A percentile compares a stretch with the other conserved stretches of the same genome.
phyloP scores from a whole-genome alignment of 2,797 vertebrate genomes.

The Pseudocheirus occidentalis region DNA sequence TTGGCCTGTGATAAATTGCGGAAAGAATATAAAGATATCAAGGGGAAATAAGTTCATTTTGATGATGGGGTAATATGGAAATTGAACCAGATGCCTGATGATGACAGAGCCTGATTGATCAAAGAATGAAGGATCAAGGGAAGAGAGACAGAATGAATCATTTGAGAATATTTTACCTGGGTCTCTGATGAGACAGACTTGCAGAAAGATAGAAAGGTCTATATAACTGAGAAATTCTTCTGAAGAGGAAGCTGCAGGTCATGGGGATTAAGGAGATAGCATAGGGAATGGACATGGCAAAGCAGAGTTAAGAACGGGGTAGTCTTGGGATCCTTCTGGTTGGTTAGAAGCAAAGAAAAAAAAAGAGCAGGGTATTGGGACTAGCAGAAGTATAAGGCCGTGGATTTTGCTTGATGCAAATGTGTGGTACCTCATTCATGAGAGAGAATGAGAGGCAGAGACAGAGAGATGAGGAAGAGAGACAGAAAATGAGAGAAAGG shows the following conservation, averaged over 20 bases:
- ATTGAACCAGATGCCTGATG: not conserved
- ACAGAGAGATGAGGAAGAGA: not conserved
- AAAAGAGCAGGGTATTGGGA: not conserved
- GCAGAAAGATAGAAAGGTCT: not conserved
- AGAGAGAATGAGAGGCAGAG: not conserved
- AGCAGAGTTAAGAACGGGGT: not conserved
- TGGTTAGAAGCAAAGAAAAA: not conserved
- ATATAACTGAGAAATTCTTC: not conserved
- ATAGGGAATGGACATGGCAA: not conserved
- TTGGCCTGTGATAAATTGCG: not conserved
- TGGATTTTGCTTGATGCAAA: not conserved
- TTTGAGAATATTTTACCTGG: not conserved
- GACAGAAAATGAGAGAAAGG: not conserved
- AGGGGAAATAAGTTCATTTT: not conserved
- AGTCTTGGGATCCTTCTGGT: not conserved
- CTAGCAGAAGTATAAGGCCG: not conserved
- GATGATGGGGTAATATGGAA: not conserved
- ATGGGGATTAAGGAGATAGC: not conserved
- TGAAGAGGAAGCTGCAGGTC: not conserved
- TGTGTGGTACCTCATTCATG: not conserved
- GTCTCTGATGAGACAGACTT: not conserved
- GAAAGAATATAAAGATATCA: not conserved
- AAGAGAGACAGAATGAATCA: not conserved
- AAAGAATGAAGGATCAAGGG: not conserved
- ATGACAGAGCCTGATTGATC: not conserved